Evolutionary conservation across 53 echinoderm and acorn worm species (phyloP).

Genomic region (Crossaster papposus): DNA sequence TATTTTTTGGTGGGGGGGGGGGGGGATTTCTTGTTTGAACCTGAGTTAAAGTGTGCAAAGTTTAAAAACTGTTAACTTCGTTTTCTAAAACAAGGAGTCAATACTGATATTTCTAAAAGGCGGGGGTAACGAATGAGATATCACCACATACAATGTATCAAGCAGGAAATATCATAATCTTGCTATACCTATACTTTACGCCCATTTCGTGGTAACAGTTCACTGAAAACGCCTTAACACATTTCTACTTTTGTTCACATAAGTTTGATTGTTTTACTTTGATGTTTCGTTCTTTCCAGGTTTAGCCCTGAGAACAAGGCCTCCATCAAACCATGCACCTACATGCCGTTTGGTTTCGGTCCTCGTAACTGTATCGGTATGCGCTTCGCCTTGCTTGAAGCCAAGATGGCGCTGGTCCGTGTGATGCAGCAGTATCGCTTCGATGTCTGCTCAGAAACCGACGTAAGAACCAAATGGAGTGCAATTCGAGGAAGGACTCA

Average conservation of each 20-base stretch:
- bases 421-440: slow-evolving; percentile 39
- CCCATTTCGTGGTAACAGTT: too few species aligned
- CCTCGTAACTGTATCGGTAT: slow-evolving; percentile 55
- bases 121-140: too few species aligned
- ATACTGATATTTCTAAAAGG: too few species aligned
- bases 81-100: too few species aligned
- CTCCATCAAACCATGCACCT: slow-evolving; percentile 38
- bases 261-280: not conserved
- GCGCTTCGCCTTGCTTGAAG: slow-evolving; percentile 46
- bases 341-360: slow-evolving; percentile 42
- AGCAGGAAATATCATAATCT: too few species aligned
- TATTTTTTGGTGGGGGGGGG: too few species aligned
- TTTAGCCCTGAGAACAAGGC: slow-evolving; percentile 51
- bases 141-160: too few species aligned
- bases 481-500: not conserved
- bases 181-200: too few species aligned
- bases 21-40: too few species aligned
- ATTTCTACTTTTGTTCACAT: not conserved
- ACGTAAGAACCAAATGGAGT: slow-evolving; percentile 2
- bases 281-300: not conserved
- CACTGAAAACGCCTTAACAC: too few species aligned
- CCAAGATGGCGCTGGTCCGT: slow-evolving; percentile 59
- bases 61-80: too few species aligned
- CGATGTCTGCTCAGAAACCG: slow-evolving; percentile 44
- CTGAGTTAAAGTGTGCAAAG: too few species aligned